A percentile compares a stretch with the other conserved stretches of the same genome.
Conservation (phyloP, 1,140 invertebrate genomes). For the Drosophila punjabiensis region DNA sequence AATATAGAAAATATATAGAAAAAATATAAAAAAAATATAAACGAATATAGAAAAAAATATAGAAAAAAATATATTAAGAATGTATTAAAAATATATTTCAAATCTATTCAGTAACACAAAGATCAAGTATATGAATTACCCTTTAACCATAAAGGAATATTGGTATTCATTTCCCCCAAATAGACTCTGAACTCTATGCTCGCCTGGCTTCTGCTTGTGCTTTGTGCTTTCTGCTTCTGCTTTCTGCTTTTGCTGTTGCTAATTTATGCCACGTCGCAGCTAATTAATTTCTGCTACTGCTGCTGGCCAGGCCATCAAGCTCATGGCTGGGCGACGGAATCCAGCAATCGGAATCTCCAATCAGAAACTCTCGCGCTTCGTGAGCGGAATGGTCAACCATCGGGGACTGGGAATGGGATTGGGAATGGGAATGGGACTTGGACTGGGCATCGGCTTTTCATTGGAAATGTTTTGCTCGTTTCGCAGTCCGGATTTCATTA, state of each 20-base stretch:
- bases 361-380: conserved; percentile 65
- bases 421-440: neutral
- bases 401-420: neutral
- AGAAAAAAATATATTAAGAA: too few relatives aligned
- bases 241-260: conserved; percentile 34
- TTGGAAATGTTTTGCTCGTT: conserved; percentile 75
- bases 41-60: too few relatives aligned
- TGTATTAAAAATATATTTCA: neutral
- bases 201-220: neutral
- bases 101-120: neutral
- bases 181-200: neutral
- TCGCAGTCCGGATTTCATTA: conserved; percentile 39
- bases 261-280: conserved; percentile 77
- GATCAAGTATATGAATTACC: neutral
- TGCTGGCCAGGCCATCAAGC: conserved; percentile 57
- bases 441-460: conserved; percentile 48
- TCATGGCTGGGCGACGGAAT: conserved; percentile 18
- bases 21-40: too few relatives aligned
- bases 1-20: neutral
- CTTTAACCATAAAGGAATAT: neutral
- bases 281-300: conserved; percentile 76
- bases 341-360: conserved; percentile 57
- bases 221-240: neutral
- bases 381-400: conserved; percentile 63
- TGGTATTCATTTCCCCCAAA: neutral